Evolutionary conservation across 2,797 vertebrate species (phyloP), one percentile per base, ranked within the genome.

Genomic region (Propithecus perrieri): DNA sequence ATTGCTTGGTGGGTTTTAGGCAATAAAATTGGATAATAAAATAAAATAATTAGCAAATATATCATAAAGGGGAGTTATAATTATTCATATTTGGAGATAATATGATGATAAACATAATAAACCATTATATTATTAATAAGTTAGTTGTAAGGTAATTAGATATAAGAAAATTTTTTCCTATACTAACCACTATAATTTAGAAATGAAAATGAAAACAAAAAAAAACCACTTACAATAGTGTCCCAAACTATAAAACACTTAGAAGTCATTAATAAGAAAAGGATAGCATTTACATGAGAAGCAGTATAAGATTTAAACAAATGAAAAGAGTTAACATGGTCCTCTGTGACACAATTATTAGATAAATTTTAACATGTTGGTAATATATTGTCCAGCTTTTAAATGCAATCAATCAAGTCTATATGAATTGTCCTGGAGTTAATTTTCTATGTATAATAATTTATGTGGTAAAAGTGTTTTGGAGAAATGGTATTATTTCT

Each of bases 21-120:
- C 67, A 76, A 86, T 78, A 84, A 89, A 87, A 93, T 80, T 89
- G 26, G 26, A 28, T 30, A 48, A 12, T 6, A 93, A 92, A 89
- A 89, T 18, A 1, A 78, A 89, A 63, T 59, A 83, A 84, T 33
- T 43, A 63, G 38, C 26, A 79, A 71, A 48, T 33, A 50, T 53
- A 55, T 92, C 8, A 85, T 53, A 74, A 74, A 55, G 1, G 50
- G 2, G 53, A 69, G 22, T 74, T n/a, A 33, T 74, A 65, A 80
- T 50, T 85, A 48, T 33, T 28, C n/a, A n/a, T 69, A 76, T 69
- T 84, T 89, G 46, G 35, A 96, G 61, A 90, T 93, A 74, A 22
- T 85, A 30, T 41, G 4, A 63, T 26, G 71, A 55, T 48, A 17
- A 41, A 33, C 18, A 85, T 59, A 89, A 26, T 26, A 76, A 89